These are phyloP conservation scores for Aptenodytes patagonicus DNA, from an alignment of 2,113 vertebrate species.

Conservation along the genomic window DNA sequence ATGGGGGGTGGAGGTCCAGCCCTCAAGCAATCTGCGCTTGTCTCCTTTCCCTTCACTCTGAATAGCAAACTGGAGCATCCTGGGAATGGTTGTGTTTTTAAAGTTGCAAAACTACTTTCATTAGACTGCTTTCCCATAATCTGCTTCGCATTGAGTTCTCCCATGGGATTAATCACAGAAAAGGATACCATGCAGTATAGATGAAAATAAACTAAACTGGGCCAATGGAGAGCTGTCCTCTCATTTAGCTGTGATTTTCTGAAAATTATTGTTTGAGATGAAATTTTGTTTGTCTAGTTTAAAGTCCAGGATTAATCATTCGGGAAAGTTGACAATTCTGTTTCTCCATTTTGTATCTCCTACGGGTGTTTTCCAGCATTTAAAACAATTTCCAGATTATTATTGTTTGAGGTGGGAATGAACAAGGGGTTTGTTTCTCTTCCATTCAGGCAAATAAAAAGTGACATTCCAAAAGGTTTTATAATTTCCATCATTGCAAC, in stretches of 20 bases:
- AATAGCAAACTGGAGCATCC: neutral
- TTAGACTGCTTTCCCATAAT: neutral
- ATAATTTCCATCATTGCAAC: neutral
- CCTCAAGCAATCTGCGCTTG: rapidly evolving
- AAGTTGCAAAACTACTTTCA: neutral
- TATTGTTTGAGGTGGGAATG: neutral
- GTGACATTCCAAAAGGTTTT: neutral
- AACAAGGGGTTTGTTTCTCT: neutral
- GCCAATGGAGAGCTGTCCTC: neutral
- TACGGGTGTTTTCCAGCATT: neutral
- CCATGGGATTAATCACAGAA: neutral
- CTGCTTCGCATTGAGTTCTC: neutral
- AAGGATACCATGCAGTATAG: neutral
- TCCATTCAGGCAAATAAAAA: neutral
- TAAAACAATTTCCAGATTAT: neutral
- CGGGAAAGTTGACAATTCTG: rapidly evolving
- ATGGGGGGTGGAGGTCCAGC: neutral
- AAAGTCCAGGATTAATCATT: neutral
- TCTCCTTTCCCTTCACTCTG: neutral
- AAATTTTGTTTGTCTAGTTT: neutral
- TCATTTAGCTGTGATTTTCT: neutral
- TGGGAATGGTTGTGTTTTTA: neutral
- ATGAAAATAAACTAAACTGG: neutral
- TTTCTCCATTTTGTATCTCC: neutral
- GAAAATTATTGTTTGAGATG: neutral